Base-by-base conservation (phyloP, 2,888 invertebrate genomes). In the Lycia hirtaria region DNA sequence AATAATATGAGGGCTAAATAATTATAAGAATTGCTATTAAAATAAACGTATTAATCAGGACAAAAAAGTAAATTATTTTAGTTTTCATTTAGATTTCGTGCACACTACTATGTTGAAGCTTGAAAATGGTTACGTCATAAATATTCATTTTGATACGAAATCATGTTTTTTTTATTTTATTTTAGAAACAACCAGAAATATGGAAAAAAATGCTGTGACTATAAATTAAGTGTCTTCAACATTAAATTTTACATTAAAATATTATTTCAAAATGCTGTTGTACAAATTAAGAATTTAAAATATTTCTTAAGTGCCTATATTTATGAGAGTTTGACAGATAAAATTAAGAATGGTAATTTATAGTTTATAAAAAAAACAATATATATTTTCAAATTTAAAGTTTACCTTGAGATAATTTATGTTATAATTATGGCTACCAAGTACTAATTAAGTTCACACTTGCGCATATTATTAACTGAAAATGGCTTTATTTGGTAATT, bases 401-500 rank as follows among this genome's bases (percentile, higher is more conserved):
- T 32, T 33, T 19, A 7, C 14, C 17, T 38, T 38, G 2, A 15
- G 20, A 15, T 38, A n/a, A 19, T 17, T 20, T 45, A 45, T 28
- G 28, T 10, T 14, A 14, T 28, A 15, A 28, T 26, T 15, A 26
- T 28, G 28, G 7, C 17, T 43, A n/a, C 28, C 17, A 30, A 9
- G 10, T 43, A n/a, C 28, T n/a, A 30, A 28, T 19, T 45, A 19
- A 45, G 12, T 22, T 33, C 33, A 45, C 20, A 33, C 17, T 14
- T 33, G 5, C 10, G 22, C 32, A 33, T 45, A 22, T 12, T 20
- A 45, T 4, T 15, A 4, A 43, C 10, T 28, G 17, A 43, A 28
- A 43, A 30, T 43, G 28, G 17, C 43, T 43, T 43, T 43, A 43
- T 43, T 43, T 43, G 43, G 43, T 22, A 6, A 14, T 9, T 30